These are phyloP conservation scores for Nesometra sesokonis DNA, from an alignment of 35 echinoderm and acorn worm species.

Conservation along the genomic window DNA sequence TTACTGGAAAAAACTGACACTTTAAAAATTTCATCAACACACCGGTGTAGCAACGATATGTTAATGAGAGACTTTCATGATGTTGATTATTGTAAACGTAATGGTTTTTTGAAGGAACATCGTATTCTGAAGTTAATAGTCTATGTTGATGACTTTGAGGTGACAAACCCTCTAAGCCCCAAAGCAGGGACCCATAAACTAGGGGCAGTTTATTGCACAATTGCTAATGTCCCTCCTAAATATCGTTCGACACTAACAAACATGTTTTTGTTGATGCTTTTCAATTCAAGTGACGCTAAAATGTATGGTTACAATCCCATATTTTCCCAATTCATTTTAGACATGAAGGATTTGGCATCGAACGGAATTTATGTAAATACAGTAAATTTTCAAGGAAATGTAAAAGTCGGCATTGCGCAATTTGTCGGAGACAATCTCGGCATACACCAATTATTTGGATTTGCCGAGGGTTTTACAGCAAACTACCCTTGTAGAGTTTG, in stretches of 20 bases:
- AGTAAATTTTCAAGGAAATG: constrained; percentile 1
- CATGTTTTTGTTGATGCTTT: constrained; percentile 4
- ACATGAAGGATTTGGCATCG: too few relatives aligned
- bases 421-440: constrained; percentile 55
- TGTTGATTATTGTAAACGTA: background rate
- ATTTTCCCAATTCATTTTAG: background rate
- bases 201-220: constrained; percentile 12
- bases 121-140: background rate
- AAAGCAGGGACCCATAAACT: constrained; percentile 43
- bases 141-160: constrained; percentile 9
- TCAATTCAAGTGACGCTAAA: constrained; percentile 37
- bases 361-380: background rate
- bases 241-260: background rate
- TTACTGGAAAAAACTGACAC: background rate
- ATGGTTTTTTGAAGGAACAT: background rate
- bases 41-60: constrained; percentile 3
- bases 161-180: constrained; percentile 31
- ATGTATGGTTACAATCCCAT: constrained; percentile 10
- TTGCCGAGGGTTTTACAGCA: constrained; percentile 39
- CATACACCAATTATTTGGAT: constrained; percentile 34
- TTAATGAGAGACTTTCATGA: constrained; percentile 21
- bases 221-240: background rate
- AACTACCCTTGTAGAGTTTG: constrained; percentile 34
- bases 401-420: constrained; percentile 23
- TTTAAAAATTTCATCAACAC: background rate